Evolutionary conservation across 1,140 invertebrate species (phyloP).

Genomic region (Drosophila guanche): DNA sequence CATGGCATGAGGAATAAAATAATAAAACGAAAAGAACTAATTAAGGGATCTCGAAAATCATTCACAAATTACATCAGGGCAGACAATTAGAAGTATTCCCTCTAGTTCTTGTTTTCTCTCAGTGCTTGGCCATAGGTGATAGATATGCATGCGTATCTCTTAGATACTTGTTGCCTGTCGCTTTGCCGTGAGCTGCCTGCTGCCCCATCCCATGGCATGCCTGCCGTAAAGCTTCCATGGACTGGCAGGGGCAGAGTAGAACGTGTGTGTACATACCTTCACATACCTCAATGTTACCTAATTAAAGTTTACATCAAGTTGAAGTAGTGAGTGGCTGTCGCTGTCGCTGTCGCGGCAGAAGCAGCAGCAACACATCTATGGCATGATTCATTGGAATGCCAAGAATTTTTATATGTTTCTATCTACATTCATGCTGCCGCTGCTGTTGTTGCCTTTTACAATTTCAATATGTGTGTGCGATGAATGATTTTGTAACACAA

Average conservation of each 20-base stretch:
- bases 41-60: no score
- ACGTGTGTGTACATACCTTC: slow-evolving; percentile 63
- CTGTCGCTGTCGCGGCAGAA: slow-evolving; percentile 52
- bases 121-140: slow-evolving; percentile 49
- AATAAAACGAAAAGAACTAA: no score
- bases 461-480: slow-evolving; percentile 72
- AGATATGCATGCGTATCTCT: slow-evolving; percentile 58
- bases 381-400: slow-evolving; percentile 80
- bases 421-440: slow-evolving; percentile 58
- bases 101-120: slow-evolving; percentile 14
- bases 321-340: slow-evolving; percentile 49
- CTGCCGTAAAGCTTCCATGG: slow-evolving; percentile 55
- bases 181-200: slow-evolving; percentile 13
- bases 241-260: neutral
- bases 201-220: slow-evolving; percentile 10
- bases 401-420: slow-evolving; percentile 82
- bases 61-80: no score
- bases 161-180: slow-evolving; percentile 65
- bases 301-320: slow-evolving; percentile 73
- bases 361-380: slow-evolving; percentile 41
- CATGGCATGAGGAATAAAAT: neutral
- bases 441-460: slow-evolving; percentile 65
- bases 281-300: slow-evolving; percentile 80
- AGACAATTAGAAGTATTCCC: neutral
- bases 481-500: slow-evolving; percentile 79